A percentile compares a stretch with the other conserved stretches of the same genome.
phyloP scores from a whole-genome alignment of 2,888 invertebrate genomes.

The Ferrisia virgata region DNA sequence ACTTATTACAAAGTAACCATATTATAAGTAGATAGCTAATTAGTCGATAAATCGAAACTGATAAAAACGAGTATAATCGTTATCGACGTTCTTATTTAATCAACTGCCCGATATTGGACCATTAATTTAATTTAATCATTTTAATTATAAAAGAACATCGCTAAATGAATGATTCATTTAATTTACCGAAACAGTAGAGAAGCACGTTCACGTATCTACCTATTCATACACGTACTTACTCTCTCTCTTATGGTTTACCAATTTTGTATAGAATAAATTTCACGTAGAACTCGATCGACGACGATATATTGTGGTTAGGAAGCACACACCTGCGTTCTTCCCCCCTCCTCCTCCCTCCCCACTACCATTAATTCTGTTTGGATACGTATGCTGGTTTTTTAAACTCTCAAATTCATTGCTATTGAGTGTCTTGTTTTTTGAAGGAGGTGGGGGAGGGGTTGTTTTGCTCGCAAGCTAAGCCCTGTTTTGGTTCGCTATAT shows the following conservation, averaged over 20 bases:
- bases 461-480: too few relatives aligned
- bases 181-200: slow-evolving; percentile 20
- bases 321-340: too few relatives aligned
- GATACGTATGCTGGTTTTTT: too few relatives aligned
- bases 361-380: too few relatives aligned
- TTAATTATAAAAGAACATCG: slow-evolving; percentile 24
- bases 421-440: too few relatives aligned
- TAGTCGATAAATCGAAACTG: slow-evolving; percentile 24
- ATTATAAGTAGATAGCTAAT: slow-evolving; percentile 24
- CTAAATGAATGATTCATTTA: slow-evolving; percentile 28
- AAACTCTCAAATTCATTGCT: too few relatives aligned
- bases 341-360: too few relatives aligned
- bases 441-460: too few relatives aligned
- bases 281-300: background rate
- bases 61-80: background rate
- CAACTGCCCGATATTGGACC: slow-evolving; percentile 27
- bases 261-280: background rate
- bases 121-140: slow-evolving; percentile 32
- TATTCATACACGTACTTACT: too few relatives aligned
- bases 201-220: background rate
- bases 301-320: too few relatives aligned
- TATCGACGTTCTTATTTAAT: slow-evolving; percentile 25
- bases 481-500: too few relatives aligned
- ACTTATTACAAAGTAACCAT: slow-evolving; percentile 31
- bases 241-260: background rate